Evolutionary conservation across 2,888 invertebrate genomes (phyloP).

Genomic region (Dorcus hopei): DNA sequence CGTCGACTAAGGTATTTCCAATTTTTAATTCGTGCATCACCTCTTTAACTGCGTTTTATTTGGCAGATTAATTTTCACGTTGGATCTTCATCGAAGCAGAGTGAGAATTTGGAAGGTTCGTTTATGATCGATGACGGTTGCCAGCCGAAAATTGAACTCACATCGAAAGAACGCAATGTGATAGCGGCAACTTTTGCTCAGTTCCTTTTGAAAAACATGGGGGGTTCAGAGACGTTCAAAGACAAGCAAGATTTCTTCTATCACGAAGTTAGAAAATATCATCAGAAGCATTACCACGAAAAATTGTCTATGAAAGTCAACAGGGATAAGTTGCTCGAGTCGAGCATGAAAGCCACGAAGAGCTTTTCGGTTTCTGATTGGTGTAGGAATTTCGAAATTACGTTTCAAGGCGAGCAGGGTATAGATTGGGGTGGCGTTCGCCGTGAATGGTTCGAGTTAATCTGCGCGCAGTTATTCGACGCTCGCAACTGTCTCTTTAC

Average conservation of each 20-base stretch:
- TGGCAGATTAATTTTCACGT: slow-evolving; percentile 62
- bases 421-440: slow-evolving; percentile 93
- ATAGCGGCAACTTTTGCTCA: slow-evolving; percentile 91
- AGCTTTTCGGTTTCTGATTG: slow-evolving; percentile 86
- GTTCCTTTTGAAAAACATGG: slow-evolving; percentile 88
- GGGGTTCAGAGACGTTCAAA: slow-evolving; percentile 92
- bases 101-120: slow-evolving; percentile 55
- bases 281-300: slow-evolving; percentile 85
- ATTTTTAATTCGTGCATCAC: background rate
- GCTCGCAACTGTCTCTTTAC: slow-evolving; percentile 78
- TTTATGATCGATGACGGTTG: slow-evolving; percentile 89
- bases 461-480: slow-evolving; percentile 86
- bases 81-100: slow-evolving; percentile 54
- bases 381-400: slow-evolving; percentile 92
- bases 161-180: slow-evolving; percentile 81
- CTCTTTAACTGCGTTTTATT: background rate
- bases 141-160: slow-evolving; percentile 80
- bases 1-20: slow-evolving; percentile 78
- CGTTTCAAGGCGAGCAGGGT: slow-evolving; percentile 91
- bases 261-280: slow-evolving; percentile 74
- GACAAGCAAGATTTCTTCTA: slow-evolving; percentile 67
- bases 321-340: slow-evolving; percentile 77
- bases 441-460: slow-evolving; percentile 91
- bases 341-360: slow-evolving; percentile 81
- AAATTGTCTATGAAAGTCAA: slow-evolving; percentile 78